Evolutionary conservation across 2,113 vertebrate species (phyloP), one percentile per base, ranked within the genome.

Genomic region (Patagioenas fasciata): DNA sequence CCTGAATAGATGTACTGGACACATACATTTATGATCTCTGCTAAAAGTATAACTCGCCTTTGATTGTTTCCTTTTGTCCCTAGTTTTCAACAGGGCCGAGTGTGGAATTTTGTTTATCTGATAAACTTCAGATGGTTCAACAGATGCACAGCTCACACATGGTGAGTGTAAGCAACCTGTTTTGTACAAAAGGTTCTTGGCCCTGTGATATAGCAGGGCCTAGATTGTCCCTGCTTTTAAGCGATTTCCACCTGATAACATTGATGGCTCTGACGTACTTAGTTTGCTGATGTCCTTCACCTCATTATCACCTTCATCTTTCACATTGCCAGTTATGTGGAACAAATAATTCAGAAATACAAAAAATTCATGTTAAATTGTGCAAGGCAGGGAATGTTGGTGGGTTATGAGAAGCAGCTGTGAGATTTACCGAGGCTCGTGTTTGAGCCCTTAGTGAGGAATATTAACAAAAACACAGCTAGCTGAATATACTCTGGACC

Each of bases 201-300:
- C n/a, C 75, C 21, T 67, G 71, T 44, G 67, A 62, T 34, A 34
- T 0, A 70, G 47, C 6, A 3, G 66, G 51, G 51, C 47, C 24
- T 77, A 66, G 36, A 8, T 13, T 74, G 75, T 54, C 54, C 32
- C 65, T 88, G 56, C 82, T 88, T 91, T 85, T 51, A 38, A 80
- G 32, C 48, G 34, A n/a, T 66, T 87, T 85, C 60, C 67, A 57
- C 1, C 1, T 74, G 93, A 71, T 94, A 90, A 80, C 93, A 80
- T 2, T 67, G 90, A 71, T 60, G 88, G 36, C 71, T 96, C 62
- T 91, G 85, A 95, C 2, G 3, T 70, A 18, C 54, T 90, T 58
- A 9, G 67, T 77, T 93, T 82, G 72, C 82, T 56, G 40, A 92
- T 83, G 91, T 93, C 85, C 85, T 95, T 95, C 93, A 91, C 78